A percentile compares a stretch with the other conserved stretches of the same genome.
Conservation (phyloP, 2,113 vertebrate species). For the Helogale parvula region DNA sequence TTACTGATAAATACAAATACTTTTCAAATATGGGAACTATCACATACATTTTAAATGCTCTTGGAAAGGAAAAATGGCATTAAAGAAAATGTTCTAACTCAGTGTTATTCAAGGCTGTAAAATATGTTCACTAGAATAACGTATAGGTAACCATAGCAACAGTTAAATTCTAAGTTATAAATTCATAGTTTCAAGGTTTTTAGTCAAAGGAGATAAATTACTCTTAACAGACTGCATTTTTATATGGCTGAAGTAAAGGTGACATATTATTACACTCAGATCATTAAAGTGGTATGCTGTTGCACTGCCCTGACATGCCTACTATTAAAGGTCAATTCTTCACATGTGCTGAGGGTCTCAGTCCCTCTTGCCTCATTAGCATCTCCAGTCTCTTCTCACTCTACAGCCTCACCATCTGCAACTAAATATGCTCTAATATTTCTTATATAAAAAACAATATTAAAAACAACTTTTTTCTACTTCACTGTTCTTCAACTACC, state of each 20-base stretch:
- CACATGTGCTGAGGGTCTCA: too few relatives aligned
- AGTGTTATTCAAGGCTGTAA: slow-evolving; percentile 68
- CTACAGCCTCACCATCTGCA: not conserved
- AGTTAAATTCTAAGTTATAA: slow-evolving; percentile 52
- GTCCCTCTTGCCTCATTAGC: not conserved
- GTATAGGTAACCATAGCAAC: slow-evolving; percentile 78
- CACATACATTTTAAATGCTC: slow-evolving; percentile 29
- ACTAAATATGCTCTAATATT: not conserved
- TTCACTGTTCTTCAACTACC: not conserved
- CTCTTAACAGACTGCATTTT: slow-evolving; percentile 52
- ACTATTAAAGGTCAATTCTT: not conserved
- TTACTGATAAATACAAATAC: slow-evolving; percentile 68
- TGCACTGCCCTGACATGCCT: not conserved
- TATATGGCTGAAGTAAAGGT: slow-evolving; percentile 45
- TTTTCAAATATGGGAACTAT: slow-evolving; percentile 72
- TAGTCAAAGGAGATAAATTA: slow-evolving; percentile 61
- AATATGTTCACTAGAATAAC: slow-evolving; percentile 67
- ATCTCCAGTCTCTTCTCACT: not conserved
- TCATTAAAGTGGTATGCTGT: not conserved
- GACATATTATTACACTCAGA: not conserved
- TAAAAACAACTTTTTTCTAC: not conserved
- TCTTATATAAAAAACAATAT: slow-evolving; percentile 6
- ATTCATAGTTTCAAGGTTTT: slow-evolving; percentile 71
- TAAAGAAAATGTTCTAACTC: slow-evolving; percentile 67
- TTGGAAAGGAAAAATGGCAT: slow-evolving; percentile 74